phyloP scores from a whole-genome alignment of 1,140 invertebrate species.

The Brachionus koreanus region DNA sequence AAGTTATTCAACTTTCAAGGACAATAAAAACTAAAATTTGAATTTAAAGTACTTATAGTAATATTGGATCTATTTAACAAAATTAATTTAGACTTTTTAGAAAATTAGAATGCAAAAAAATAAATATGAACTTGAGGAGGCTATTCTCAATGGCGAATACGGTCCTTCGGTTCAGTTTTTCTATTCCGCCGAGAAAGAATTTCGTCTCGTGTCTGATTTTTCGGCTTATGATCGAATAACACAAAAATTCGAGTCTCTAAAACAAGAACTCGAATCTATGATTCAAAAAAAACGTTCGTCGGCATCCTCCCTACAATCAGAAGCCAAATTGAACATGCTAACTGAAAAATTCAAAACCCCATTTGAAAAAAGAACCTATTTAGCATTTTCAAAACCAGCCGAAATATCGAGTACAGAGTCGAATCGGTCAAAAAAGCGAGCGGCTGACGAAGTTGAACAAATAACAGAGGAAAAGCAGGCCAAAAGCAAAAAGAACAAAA shows the following conservation, averaged over 20 bases:
- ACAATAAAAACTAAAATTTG: too few species aligned
- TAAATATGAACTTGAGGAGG: neutral
- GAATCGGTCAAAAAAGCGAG: neutral
- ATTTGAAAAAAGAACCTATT: neutral
- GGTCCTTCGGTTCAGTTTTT: neutral
- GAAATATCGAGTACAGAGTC: neutral
- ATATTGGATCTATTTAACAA: neutral
- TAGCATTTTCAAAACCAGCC: neutral
- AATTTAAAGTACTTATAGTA: too few species aligned
- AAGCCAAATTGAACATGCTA: neutral
- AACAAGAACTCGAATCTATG: neutral
- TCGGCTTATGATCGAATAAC: neutral
- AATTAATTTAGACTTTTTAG: neutral
- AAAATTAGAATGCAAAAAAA: conserved; percentile 3
- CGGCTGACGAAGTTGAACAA: neutral
- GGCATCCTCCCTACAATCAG: neutral
- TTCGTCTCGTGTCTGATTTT: neutral
- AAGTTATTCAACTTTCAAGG: too few species aligned
- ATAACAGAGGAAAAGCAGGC: neutral
- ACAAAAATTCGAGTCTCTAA: neutral
- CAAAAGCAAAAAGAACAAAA: neutral
- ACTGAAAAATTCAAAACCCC: conserved; percentile 2
- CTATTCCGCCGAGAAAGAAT: neutral
- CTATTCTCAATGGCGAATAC: neutral
- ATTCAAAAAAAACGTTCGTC: neutral